Base-by-base conservation (phyloP, 2,797 vertebrate species). In the Lepus townsendii region DNA sequence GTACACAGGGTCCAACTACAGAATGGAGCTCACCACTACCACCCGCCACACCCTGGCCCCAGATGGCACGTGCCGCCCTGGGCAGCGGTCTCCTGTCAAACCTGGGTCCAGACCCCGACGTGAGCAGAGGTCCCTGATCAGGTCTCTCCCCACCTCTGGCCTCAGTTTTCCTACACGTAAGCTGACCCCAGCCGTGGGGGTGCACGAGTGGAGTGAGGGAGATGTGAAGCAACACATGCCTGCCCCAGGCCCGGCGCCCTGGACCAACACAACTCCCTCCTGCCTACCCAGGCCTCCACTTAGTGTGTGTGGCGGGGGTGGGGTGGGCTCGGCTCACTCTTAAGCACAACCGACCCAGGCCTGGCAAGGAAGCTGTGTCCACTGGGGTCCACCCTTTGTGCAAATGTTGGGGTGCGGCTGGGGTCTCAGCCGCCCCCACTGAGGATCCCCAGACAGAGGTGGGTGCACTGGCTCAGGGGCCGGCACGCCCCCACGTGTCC, bases 161-260 rank as follows among this genome's bases (percentile, higher is more conserved):
- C 72, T 68, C 7, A 20, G 38, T 54, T 68, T 94, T 26, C 10
- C 72, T 63, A 4, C 2, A 3, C 16, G 13, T 17, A 38, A 16
- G 75, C 71, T 16, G 9, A 76, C 30, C 68, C 2, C 57, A 12
- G 76, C 65, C 20, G 2, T n/a, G 38, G 54, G 54, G 60, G 42
- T 0, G 11, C 47, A 14, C 13, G 11, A 6, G 26, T 10, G n/a
- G 50, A 62, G 9, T 2, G n/a, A 38, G 13, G 7, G 22, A 32
- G 65, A 42, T 7, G 13, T 1, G 11, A n/a, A 0, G 24, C 69
- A 13, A 0, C 9, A 1, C 3, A 0, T 0, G 16, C 60, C 26
- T 32, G 7, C 2, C 19, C 32, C 7, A 26, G 7, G 52, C 12
- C 52, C 9, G 19, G 32, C 30, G 6, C 50, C 47, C 26, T n/a